Percentiles rank a stretch among this genome's conserved stretches.
Evolutionary conservation across 2,797 vertebrate genomes (phyloP).

Genomic region (Vipera latastei): DNA sequence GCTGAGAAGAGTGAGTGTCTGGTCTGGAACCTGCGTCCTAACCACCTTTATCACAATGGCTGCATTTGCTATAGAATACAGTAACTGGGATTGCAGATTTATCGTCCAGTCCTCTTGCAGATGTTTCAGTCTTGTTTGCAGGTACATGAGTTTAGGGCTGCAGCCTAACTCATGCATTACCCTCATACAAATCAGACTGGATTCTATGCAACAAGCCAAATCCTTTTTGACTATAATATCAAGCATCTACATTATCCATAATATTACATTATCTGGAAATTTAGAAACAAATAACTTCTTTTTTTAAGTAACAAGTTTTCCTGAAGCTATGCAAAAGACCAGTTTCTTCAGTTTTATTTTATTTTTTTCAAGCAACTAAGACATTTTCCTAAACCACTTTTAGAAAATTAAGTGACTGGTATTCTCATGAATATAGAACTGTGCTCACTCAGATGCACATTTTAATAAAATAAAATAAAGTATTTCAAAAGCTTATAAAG

Average conservation of each 20-base stretch:
- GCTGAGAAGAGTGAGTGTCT: background rate
- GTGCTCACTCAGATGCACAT: slow-evolving; percentile 3
- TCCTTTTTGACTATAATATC: slow-evolving; percentile 19
- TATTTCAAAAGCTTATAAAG: background rate
- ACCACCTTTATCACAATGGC: background rate
- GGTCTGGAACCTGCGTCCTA: background rate
- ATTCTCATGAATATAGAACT: background rate
- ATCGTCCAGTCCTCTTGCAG: background rate
- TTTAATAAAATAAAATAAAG: slow-evolving; percentile 22
- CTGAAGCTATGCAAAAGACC: slow-evolving; percentile 43
- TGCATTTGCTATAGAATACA: background rate
- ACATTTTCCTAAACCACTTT: slow-evolving; percentile 49
- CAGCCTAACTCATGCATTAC: background rate
- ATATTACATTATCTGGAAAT: slow-evolving; percentile 33
- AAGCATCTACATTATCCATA: background rate
- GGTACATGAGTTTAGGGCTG: background rate
- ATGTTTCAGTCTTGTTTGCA: background rate
- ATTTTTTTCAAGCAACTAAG: slow-evolving; percentile 45
- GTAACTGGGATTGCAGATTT: background rate
- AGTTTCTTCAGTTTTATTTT: slow-evolving; percentile 42
- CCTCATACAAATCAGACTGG: background rate
- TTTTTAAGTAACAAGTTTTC: slow-evolving; percentile 8
- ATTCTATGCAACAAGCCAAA: background rate
- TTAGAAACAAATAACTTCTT: slow-evolving; percentile 33
- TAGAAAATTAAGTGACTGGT: slow-evolving; percentile 41